Evolutionary conservation across 2,797 vertebrate species (phyloP).

Genomic region (Rhinoraja longicauda): DNA sequence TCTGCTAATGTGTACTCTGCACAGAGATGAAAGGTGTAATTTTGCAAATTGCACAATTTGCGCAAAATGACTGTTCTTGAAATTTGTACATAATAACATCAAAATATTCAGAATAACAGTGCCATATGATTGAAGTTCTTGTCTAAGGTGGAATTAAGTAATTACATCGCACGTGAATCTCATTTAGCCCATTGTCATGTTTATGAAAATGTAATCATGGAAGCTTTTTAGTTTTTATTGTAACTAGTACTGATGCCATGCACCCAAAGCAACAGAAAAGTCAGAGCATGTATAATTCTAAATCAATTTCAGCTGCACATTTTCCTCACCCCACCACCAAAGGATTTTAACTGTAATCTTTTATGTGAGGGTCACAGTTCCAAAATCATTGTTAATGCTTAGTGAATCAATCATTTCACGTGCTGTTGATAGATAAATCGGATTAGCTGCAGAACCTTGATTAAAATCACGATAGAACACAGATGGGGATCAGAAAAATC

Average conservation of each 20-base stretch:
- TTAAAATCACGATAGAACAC: conserved; percentile 1
- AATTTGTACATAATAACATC: no score
- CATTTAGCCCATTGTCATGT: background rate
- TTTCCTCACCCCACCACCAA: background rate
- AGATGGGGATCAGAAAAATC: background rate
- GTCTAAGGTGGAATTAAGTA: no score
- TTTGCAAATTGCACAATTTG: no score
- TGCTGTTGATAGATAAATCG: background rate
- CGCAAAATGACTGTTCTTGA: no score
- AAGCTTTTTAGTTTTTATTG: background rate
- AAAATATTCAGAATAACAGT: no score
- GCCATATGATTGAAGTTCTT: no score
- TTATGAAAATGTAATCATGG: background rate
- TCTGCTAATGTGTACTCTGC: no score
- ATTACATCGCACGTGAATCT: no score
- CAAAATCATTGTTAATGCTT: background rate
- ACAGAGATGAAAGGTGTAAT: no score
- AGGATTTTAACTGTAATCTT: conserved; percentile 15
- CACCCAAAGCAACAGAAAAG: background rate
- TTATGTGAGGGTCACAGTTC: background rate
- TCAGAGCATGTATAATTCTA: background rate
- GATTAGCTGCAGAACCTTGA: conserved; percentile 17
- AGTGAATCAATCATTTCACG: background rate
- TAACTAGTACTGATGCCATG: background rate
- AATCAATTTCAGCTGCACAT: background rate